Evolutionary conservation across 2,113 vertebrate species (phyloP).

Genomic region (Cavia aperea): DNA sequence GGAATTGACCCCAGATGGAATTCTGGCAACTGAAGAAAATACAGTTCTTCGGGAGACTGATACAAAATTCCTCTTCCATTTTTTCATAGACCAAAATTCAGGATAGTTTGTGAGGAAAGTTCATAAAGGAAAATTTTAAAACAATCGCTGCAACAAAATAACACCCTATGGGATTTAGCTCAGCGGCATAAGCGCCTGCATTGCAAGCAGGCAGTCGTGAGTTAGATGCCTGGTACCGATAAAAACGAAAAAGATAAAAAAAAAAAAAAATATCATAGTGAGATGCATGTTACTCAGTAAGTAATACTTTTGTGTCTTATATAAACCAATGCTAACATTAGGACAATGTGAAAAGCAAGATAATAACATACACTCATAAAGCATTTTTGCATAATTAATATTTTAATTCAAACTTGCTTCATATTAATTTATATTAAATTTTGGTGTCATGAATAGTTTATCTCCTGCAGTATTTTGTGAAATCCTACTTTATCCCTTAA

Average conservation of each 20-base stretch:
- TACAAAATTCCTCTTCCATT: conserved; percentile 14
- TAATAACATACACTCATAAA: neutral
- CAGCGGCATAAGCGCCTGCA: no score
- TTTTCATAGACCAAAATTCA: neutral
- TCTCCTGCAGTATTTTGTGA: neutral
- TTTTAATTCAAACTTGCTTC: neutral
- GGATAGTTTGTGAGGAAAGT: conserved; percentile 19
- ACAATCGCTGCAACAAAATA: neutral
- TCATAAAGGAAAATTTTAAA: neutral
- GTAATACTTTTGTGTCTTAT: neutral
- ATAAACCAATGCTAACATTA: neutral
- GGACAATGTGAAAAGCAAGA: neutral
- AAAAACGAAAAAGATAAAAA: no score
- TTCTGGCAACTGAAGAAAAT: conserved; percentile 22
- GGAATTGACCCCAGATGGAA: conserved; percentile 36
- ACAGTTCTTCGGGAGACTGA: neutral
- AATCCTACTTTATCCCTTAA: neutral
- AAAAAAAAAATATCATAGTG: neutral
- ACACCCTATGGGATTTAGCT: neutral
- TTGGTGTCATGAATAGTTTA: neutral
- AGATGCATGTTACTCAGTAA: neutral
- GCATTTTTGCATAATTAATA: neutral
- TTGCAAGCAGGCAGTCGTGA: no score
- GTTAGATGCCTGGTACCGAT: no score
- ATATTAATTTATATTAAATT: neutral